Percentiles rank a stretch among this genome's conserved stretches.
Conservation (phyloP, 2,797 vertebrate genomes). For the Mionectes olivaceus region DNA sequence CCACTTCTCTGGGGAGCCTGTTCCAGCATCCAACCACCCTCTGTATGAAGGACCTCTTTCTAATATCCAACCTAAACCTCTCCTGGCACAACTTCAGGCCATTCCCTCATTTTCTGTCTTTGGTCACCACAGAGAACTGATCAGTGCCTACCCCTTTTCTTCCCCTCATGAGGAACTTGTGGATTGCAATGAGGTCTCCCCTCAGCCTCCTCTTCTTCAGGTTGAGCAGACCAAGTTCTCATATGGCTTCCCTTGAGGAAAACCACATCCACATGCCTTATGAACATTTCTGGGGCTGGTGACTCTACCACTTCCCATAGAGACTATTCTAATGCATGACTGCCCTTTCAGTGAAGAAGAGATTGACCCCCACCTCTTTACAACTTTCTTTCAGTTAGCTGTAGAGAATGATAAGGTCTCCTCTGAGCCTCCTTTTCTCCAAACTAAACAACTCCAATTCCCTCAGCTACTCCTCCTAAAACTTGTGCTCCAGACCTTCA, state of each 20-base stretch:
- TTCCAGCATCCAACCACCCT: background rate
- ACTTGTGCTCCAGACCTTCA: background rate
- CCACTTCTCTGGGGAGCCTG: background rate
- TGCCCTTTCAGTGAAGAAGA: background rate
- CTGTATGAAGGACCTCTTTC: background rate
- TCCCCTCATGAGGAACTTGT: background rate
- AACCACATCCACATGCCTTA: background rate
- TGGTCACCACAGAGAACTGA: background rate
- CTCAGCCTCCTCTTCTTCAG: background rate
- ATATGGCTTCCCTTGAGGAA: too few relatives aligned
- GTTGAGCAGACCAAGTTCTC: too few relatives aligned
- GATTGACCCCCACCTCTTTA: rapidly evolving
- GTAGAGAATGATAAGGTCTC: background rate
- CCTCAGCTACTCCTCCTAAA: background rate
- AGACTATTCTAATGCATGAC: background rate
- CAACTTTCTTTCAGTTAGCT: background rate
- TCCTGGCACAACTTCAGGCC: background rate
- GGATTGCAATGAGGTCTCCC: background rate
- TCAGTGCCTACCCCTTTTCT: background rate
- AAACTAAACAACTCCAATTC: background rate
- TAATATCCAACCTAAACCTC: background rate
- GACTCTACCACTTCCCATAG: background rate
- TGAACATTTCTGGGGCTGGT: background rate
- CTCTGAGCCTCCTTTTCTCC: background rate
- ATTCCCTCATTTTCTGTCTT: background rate